phyloP scores from a whole-genome alignment of 2,113 vertebrate genomes.

The Eretmodus cyanostictus region DNA sequence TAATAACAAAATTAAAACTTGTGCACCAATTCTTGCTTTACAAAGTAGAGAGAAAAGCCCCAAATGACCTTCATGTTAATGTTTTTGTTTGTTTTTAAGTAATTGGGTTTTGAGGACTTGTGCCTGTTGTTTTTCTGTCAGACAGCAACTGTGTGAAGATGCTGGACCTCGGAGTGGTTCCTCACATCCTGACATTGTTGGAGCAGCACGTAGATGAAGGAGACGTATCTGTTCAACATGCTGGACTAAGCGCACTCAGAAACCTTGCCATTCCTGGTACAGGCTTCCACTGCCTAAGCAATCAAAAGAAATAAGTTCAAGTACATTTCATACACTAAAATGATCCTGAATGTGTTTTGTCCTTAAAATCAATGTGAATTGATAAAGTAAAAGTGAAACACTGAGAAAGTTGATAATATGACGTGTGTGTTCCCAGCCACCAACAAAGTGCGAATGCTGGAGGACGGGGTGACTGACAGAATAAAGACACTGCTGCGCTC shows the following conservation, averaged over 20 bases:
- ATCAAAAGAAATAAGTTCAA: not conserved
- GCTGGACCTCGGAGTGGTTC: constrained; percentile 79
- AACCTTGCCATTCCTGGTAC: constrained; percentile 82
- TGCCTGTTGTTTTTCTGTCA: constrained; percentile 36
- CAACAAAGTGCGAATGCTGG: constrained; percentile 81
- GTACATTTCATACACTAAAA: not conserved
- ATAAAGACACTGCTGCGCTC: constrained; percentile 78
- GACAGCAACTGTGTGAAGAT: constrained; percentile 82
- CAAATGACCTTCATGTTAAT: not conserved
- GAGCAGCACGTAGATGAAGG: constrained; percentile 76
- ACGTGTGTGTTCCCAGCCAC: constrained; percentile 38
- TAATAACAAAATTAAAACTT: not conserved
- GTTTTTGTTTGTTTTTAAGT: not conserved
- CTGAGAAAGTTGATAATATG: not conserved
- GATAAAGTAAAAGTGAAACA: not conserved
- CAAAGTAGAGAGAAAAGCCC: not conserved
- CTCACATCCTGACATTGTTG: constrained; percentile 80
- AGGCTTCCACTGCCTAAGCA: not conserved
- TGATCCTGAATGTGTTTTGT: not conserved
- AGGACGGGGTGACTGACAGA: constrained; percentile 72
- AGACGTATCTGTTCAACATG: constrained; percentile 80
- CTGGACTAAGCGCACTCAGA: constrained; percentile 81
- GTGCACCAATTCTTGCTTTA: not conserved
- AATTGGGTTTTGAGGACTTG: not conserved
- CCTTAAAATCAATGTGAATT: not conserved